phyloP scores from a whole-genome alignment of 2,113 vertebrate species.

The Gallinago jamesoni region DNA sequence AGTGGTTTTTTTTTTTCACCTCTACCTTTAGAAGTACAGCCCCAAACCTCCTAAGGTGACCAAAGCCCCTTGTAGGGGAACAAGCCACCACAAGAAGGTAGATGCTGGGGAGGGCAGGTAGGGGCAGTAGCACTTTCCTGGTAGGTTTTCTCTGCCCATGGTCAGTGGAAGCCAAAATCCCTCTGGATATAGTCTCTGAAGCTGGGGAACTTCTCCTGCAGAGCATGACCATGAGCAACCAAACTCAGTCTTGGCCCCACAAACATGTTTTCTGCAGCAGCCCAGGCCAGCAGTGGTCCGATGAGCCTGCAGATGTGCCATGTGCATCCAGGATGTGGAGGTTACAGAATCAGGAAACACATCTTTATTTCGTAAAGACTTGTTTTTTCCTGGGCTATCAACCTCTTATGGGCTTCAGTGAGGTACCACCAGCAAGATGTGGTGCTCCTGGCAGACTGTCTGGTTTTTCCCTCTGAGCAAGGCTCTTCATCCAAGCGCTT shows the following conservation, averaged over 20 bases:
- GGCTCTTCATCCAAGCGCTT: neutral
- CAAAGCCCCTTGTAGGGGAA: neutral
- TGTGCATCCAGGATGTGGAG: neutral
- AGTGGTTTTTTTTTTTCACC: too few species aligned
- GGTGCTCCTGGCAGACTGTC: neutral
- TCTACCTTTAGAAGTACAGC: too few species aligned
- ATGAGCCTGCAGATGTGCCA: neutral
- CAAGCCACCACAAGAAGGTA: neutral
- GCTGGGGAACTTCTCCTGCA: neutral
- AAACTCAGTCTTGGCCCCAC: neutral
- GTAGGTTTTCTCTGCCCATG: neutral
- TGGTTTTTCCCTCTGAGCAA: neutral
- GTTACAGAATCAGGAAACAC: neutral
- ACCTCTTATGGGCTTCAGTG: neutral
- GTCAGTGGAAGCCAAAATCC: neutral
- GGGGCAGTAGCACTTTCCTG: neutral
- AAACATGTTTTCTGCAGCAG: neutral
- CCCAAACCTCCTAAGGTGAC: too few species aligned
- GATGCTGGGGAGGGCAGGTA: neutral
- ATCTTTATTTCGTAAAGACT: neutral
- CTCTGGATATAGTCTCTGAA: neutral
- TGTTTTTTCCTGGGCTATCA: neutral
- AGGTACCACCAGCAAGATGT: neutral
- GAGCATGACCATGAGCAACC: neutral
- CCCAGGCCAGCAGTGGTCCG: neutral